phyloP scores from a whole-genome alignment of 2,113 vertebrate genomes.

The Formicarius rufipectus region DNA sequence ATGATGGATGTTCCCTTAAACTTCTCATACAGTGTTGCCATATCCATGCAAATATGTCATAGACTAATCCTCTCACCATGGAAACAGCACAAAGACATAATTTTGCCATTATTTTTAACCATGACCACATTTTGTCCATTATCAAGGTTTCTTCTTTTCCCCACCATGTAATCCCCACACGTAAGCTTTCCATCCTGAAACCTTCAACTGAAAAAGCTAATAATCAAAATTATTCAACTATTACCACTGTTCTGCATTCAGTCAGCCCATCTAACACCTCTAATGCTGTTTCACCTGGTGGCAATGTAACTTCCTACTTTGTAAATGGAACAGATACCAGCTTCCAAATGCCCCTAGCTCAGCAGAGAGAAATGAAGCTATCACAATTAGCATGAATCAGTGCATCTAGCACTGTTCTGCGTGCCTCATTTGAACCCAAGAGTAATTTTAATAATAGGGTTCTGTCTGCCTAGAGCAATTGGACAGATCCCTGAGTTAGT shows the following conservation, averaged over 20 bases:
- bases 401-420: background rate
- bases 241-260: background rate
- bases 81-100: background rate
- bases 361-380: background rate
- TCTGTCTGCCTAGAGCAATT: background rate
- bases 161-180: background rate
- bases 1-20: background rate
- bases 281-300: background rate
- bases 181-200: background rate
- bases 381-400: background rate
- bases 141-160: background rate
- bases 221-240: background rate
- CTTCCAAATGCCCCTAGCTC: background rate
- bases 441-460: constrained; percentile 16
- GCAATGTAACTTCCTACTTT: background rate
- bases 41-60: background rate
- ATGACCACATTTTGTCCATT: background rate
- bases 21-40: background rate
- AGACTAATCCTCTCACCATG: background rate
- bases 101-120: background rate
- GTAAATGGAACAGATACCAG: background rate
- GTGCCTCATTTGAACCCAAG: background rate
- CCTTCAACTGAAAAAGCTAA: background rate
- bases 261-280: background rate
- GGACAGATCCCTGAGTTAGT: background rate